Conservation (phyloP, 2,113 vertebrate genomes). For the Chitala chitala region DNA sequence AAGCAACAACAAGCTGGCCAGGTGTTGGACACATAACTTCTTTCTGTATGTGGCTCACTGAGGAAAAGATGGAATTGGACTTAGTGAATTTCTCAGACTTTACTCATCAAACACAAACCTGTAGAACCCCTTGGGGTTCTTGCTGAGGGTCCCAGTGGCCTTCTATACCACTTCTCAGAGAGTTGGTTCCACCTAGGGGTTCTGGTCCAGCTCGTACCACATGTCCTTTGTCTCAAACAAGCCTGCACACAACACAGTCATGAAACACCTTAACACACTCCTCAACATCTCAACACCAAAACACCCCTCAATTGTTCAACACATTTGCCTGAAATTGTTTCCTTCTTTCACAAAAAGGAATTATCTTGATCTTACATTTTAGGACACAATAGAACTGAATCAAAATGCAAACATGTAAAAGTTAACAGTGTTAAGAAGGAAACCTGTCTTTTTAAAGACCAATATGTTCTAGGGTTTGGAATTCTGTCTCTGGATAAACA, state of each 20-base stretch:
- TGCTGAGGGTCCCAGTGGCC: slow-evolving; percentile 66
- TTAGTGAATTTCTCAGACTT: too few relatives aligned
- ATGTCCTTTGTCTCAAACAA: slow-evolving; percentile 70
- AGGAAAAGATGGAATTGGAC: too few relatives aligned
- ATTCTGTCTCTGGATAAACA: background rate
- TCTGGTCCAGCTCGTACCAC: slow-evolving; percentile 60
- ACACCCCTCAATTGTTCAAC: background rate
- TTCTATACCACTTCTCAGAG: slow-evolving; percentile 70
- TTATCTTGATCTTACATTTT: too few relatives aligned
- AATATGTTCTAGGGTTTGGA: background rate
- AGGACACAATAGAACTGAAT: too few relatives aligned
- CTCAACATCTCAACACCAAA: background rate
- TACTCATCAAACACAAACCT: slow-evolving; percentile 75
- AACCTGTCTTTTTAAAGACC: background rate
- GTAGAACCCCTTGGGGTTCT: slow-evolving; percentile 65
- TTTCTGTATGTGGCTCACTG: background rate
- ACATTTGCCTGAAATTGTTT: too few relatives aligned
- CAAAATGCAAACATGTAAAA: background rate
- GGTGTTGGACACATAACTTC: too few relatives aligned
- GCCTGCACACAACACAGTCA: slow-evolving; percentile 46
- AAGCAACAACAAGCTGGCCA: too few relatives aligned
- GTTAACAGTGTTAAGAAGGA: too few relatives aligned
- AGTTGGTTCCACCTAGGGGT: slow-evolving; percentile 58
- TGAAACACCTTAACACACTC: too few relatives aligned
- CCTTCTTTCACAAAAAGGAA: too few relatives aligned